Percentiles rank a stretch among this genome's conserved stretches.
These are phyloP conservation scores for Dynastes grantii DNA, from an alignment of 2,888 invertebrate species.

Conservation along the genomic window DNA sequence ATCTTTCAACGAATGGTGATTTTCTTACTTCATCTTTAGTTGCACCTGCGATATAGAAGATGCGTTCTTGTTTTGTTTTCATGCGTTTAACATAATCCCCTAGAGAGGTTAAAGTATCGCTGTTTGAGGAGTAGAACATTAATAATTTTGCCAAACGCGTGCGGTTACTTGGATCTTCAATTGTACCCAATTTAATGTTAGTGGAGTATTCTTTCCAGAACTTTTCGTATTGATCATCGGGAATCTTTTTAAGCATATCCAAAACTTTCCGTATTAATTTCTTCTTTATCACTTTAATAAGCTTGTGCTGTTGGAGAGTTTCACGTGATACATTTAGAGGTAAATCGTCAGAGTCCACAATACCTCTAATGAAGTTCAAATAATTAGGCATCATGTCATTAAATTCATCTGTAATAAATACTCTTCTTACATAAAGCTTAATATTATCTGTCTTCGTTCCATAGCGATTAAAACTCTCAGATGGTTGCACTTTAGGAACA, in stretches of 20 bases:
- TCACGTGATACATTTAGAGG: conserved; percentile 98
- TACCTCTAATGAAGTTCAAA: conserved; percentile 94
- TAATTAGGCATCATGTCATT: conserved; percentile 99
- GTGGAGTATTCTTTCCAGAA: conserved; percentile 99
- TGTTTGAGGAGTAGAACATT: conserved; percentile 88
- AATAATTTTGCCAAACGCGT: conserved; percentile 96
- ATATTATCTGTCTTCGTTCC: conserved; percentile 96
- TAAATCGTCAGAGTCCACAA: conserved; percentile 98
- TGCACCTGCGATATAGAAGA: conserved; percentile 97
- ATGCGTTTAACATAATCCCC: conserved; percentile 94
- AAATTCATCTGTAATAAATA: conserved; percentile 99
- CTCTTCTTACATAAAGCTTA: conserved; percentile 96
- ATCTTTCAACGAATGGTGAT: conserved; percentile 96
- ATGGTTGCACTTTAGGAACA: conserved; percentile 92
- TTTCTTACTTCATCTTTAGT: conserved; percentile 88
- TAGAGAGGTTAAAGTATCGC: conserved; percentile 80
- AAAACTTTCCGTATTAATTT: conserved; percentile 97
- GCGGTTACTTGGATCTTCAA: conserved; percentile 98
- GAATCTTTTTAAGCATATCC: conserved; percentile 98
- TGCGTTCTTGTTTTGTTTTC: conserved; percentile 94
- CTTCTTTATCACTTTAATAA: conserved; percentile 99
- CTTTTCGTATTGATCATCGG: conserved; percentile 88
- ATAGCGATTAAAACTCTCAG: conserved; percentile 96
- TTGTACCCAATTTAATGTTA: conserved; percentile 86
- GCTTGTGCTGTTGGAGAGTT: conserved; percentile 98